These are phyloP conservation scores for Sarcophaga caerulescens DNA, from an alignment of 2,888 invertebrate species.

Conservation along the genomic window DNA sequence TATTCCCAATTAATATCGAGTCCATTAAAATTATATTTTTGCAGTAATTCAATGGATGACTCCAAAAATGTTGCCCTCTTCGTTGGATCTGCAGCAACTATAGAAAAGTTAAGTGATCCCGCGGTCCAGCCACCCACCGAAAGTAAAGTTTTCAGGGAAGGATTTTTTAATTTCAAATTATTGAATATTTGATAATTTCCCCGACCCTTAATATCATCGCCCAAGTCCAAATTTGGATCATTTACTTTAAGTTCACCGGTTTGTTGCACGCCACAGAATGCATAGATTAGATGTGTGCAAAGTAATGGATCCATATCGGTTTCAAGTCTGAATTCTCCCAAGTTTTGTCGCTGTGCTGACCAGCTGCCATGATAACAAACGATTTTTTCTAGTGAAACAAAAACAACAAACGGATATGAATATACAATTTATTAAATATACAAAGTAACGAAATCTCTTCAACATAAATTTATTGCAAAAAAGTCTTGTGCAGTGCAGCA, in stretches of 20 bases:
- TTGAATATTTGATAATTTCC: constrained; percentile 58
- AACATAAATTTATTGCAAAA: no score
- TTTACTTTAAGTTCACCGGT: constrained; percentile 69
- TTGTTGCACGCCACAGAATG: constrained; percentile 73
- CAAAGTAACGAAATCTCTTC: no score
- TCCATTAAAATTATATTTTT: constrained; percentile 91
- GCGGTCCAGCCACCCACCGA: constrained; percentile 98
- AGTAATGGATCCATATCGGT: constrained; percentile 71
- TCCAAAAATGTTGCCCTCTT: constrained; percentile 88
- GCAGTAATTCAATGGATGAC: constrained; percentile 88
- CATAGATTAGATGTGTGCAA: constrained; percentile 52
- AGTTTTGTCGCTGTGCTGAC: constrained; percentile 70
- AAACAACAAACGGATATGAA: no score
- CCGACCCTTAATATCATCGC: constrained; percentile 62
- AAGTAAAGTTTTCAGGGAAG: constrained; percentile 85
- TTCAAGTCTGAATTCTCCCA: constrained; percentile 50
- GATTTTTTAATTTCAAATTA: constrained; percentile 65
- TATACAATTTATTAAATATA: no score
- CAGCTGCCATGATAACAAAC: constrained; percentile 75
- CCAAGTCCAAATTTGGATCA: constrained; percentile 69
- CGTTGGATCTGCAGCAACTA: constrained; percentile 87
- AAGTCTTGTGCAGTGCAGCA: no score
- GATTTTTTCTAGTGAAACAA: constrained; percentile 10
- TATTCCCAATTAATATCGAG: constrained; percentile 93
- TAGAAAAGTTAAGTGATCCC: constrained; percentile 93